A percentile compares a stretch with the other conserved stretches of the same genome.
These are phyloP conservation scores for Microtus ochrogaster DNA, from an alignment of 2,113 vertebrate species.

Conservation along the genomic window DNA sequence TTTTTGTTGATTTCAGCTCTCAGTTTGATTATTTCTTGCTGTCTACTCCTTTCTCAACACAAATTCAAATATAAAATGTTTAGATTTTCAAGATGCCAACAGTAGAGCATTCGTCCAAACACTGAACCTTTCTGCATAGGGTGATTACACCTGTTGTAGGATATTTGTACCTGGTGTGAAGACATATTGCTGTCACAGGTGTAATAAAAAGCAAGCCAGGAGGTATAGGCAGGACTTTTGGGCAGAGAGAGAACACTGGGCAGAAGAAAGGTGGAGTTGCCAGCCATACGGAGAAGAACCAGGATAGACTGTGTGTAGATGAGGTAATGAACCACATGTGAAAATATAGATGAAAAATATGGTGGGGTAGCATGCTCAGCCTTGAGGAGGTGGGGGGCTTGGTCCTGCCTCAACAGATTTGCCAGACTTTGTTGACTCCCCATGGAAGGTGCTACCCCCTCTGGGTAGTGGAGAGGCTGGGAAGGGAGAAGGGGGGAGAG, in stretches of 20 bases:
- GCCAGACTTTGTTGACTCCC: no score
- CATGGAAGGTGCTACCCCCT: no score
- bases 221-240: background rate
- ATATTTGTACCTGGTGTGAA: background rate
- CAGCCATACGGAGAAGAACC: background rate
- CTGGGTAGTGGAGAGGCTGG: no score
- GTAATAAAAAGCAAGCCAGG: background rate
- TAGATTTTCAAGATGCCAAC: background rate
- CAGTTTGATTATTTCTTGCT: background rate
- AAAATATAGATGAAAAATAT: background rate
- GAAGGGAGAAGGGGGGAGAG: no score
- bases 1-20: background rate
- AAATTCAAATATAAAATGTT: background rate
- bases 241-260: background rate
- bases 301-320: background rate
- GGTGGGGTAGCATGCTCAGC: no score
- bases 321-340: background rate
- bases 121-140: background rate
- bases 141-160: background rate
- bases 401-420: no score
- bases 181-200: background rate
- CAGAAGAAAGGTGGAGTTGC: background rate
- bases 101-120: background rate
- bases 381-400: no score
- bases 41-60: background rate